phyloP scores from a whole-genome alignment of 64 coral and sea anemone genomes.

The Actinia equina region DNA sequence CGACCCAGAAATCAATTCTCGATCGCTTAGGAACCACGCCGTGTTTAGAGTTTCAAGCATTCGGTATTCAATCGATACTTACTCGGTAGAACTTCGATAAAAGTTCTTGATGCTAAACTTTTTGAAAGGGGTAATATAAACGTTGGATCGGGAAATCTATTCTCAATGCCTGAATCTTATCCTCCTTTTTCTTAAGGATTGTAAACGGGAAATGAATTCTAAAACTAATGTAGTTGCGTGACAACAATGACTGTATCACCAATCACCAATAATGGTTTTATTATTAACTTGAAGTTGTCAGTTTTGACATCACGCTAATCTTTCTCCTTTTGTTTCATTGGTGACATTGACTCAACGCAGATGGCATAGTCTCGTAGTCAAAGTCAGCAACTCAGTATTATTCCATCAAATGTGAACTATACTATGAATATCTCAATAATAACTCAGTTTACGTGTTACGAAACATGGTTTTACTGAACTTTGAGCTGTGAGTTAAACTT shows the following conservation, averaged over 20 bases:
- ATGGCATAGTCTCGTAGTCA: slow-evolving; percentile 12
- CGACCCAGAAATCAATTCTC: neutral
- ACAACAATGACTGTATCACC: neutral
- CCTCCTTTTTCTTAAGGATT: too few relatives aligned
- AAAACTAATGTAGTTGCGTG: neutral
- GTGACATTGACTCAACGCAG: neutral
- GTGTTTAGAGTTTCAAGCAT: neutral
- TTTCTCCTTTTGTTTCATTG: neutral
- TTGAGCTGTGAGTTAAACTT: neutral
- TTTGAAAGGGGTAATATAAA: too few relatives aligned
- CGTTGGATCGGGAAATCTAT: too few relatives aligned
- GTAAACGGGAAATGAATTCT: too few relatives aligned
- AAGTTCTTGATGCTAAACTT: neutral
- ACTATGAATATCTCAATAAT: neutral
- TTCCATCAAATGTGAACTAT: neutral
- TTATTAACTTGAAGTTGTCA: slow-evolving; percentile 3
- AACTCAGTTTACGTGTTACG: neutral
- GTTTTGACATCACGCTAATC: slow-evolving; percentile 1
- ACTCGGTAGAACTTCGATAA: neutral
- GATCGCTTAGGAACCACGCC: neutral
- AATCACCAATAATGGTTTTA: neutral
- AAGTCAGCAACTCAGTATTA: neutral
- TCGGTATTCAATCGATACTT: neutral
- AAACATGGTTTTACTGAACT: neutral
- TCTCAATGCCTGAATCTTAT: too few relatives aligned